Conservation (phyloP, 1,140 invertebrate genomes). For the Drosophila pachea region DNA sequence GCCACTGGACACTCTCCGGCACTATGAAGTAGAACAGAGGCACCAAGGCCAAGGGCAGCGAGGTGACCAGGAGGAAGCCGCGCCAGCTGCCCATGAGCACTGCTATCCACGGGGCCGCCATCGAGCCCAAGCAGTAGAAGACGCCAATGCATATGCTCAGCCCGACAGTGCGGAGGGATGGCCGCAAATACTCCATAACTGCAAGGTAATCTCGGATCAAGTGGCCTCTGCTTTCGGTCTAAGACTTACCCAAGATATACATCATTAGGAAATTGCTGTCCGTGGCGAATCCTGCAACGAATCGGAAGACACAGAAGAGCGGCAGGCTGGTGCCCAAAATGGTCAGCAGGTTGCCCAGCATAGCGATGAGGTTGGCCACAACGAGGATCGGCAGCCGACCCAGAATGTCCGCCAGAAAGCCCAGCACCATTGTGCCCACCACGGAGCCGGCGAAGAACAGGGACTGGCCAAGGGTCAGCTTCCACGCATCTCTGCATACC, state of each 20-base stretch:
- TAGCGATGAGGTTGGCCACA: slow-evolving; percentile 80
- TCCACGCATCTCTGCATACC: slow-evolving; percentile 82
- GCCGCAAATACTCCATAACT: slow-evolving; percentile 82
- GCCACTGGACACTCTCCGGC: slow-evolving; percentile 83
- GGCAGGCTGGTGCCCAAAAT: slow-evolving; percentile 78
- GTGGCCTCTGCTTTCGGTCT: neutral
- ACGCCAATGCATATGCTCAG: slow-evolving; percentile 82
- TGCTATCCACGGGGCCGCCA: slow-evolving; percentile 81
- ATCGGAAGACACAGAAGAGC: slow-evolving; percentile 79
- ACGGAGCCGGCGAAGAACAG: slow-evolving; percentile 83
- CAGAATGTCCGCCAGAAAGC: slow-evolving; percentile 81
- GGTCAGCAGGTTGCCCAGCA: slow-evolving; percentile 81
- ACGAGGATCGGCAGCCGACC: slow-evolving; percentile 82
- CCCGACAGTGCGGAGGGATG: slow-evolving; percentile 81
- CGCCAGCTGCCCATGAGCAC: slow-evolving; percentile 80
- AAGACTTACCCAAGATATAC: slow-evolving; percentile 81
- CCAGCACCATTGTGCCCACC: slow-evolving; percentile 81
- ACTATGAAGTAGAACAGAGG: slow-evolving; percentile 80
- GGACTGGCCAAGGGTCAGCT: slow-evolving; percentile 81
- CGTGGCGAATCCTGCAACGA: slow-evolving; percentile 81
- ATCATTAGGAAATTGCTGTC: slow-evolving; percentile 83
- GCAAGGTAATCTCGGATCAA: slow-evolving; percentile 19
- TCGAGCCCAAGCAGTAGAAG: slow-evolving; percentile 81
- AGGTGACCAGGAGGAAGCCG: slow-evolving; percentile 79
- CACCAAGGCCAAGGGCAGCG: slow-evolving; percentile 79